These are phyloP conservation scores for Rhogogaster chlorosoma DNA, from an alignment of 2,888 invertebrate species.

Conservation along the genomic window DNA sequence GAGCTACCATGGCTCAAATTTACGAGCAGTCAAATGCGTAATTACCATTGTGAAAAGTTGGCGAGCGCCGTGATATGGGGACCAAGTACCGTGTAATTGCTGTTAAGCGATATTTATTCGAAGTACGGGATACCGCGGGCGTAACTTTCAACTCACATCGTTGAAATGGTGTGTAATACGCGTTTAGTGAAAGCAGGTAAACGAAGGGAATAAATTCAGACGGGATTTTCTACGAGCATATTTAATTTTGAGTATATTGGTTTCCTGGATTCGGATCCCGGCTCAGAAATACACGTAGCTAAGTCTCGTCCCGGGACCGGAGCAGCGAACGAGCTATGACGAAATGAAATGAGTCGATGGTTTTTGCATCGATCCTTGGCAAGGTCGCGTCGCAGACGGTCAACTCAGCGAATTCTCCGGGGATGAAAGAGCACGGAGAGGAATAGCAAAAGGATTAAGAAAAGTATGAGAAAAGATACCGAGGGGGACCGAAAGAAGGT, in stretches of 20 bases:
- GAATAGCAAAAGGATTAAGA: constrained; percentile 1
- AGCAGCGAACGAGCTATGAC: not conserved
- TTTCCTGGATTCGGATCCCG: not conserved
- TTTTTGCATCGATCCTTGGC: constrained; percentile 65
- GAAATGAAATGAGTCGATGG: constrained; percentile 57
- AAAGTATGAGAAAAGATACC: not conserved
- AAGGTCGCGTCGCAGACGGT: constrained; percentile 65
- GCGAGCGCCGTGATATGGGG: constrained; percentile 39
- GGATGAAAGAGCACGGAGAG: not conserved
- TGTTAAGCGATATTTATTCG: constrained; percentile 10
- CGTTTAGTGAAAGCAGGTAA: too few species aligned
- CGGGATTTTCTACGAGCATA: too few species aligned
- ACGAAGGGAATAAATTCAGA: too few species aligned
- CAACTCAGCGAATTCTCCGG: constrained; percentile 46
- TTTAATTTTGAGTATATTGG: not conserved
- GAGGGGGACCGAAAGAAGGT: not conserved
- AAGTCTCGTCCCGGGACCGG: not conserved
- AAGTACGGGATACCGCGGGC: not conserved
- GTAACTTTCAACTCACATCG: not conserved
- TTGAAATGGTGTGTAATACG: too few species aligned
- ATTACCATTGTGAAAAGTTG: constrained; percentile 72
- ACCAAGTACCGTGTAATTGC: constrained; percentile 40
- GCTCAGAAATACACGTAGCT: too few species aligned
- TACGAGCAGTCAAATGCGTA: constrained; percentile 68
- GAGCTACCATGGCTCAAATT: constrained; percentile 59